phyloP scores from a whole-genome alignment of 23 tunicate genomes.

The Halocynthia aurantium region DNA sequence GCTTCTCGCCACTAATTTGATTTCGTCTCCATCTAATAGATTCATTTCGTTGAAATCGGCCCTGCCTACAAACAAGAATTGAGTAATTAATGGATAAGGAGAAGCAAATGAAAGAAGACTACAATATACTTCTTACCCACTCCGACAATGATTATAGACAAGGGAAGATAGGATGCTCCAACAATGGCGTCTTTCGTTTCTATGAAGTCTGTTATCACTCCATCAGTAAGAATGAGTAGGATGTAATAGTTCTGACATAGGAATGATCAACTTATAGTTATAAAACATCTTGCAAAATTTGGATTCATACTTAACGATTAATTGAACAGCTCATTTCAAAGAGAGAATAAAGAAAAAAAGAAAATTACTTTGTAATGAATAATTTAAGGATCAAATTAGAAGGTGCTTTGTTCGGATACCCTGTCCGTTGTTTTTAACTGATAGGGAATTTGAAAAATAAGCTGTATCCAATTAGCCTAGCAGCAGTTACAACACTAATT shows the following conservation, averaged over 20 bases:
- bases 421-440: too few species aligned
- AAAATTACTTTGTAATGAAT: too few species aligned
- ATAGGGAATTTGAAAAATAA: too few species aligned
- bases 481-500: too few species aligned
- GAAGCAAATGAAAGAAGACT: not conserved
- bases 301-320: too few species aligned
- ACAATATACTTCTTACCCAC: constrained; percentile 40
- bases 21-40: constrained; percentile 84
- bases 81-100: too few species aligned
- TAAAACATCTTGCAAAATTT: not conserved
- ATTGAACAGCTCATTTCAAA: too few species aligned
- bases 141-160: constrained; percentile 99
- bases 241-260: constrained; percentile 74
- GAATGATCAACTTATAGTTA: not conserved
- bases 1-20: constrained; percentile 42
- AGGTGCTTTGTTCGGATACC: too few species aligned
- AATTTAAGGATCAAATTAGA: too few species aligned
- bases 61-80: constrained; percentile 36
- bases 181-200: constrained; percentile 90
- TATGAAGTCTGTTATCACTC: constrained; percentile 88
- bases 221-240: constrained; percentile 87
- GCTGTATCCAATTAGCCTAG: too few species aligned
- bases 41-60: constrained; percentile 97
- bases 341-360: too few species aligned
- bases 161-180: constrained; percentile 81